A percentile compares a stretch with the other conserved stretches of the same genome.
Conservation (phyloP, 2,888 invertebrate genomes). For the Palloptera scutellata region DNA sequence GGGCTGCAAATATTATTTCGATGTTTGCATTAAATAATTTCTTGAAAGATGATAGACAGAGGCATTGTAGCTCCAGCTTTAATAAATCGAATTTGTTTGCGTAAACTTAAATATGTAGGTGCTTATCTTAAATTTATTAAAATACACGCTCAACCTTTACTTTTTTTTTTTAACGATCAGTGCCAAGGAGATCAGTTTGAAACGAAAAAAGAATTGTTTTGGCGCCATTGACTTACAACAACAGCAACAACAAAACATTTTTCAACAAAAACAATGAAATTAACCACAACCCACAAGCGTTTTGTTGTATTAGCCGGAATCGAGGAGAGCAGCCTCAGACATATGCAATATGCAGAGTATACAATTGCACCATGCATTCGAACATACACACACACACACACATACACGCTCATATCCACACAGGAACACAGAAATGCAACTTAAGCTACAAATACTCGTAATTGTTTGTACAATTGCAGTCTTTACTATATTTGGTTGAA, state of each 20-base stretch:
- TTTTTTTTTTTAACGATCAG: slow-evolving; percentile 28
- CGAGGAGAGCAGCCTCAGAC: not conserved
- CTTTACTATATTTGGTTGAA: too few species aligned
- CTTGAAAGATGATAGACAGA: too few species aligned
- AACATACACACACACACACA: not conserved
- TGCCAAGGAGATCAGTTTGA: slow-evolving; percentile 25
- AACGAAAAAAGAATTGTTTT: slow-evolving; percentile 2
- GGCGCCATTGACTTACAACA: slow-evolving; percentile 23
- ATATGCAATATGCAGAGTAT: not conserved
- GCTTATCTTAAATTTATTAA: slow-evolving; percentile 8
- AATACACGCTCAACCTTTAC: slow-evolving; percentile 34
- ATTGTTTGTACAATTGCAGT: too few species aligned
- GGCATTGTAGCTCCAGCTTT: too few species aligned
- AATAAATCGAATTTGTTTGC: not conserved
- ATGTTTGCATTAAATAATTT: too few species aligned
- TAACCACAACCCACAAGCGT: not conserved
- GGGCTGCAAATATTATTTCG: too few species aligned
- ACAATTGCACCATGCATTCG: not conserved
- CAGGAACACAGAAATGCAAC: too few species aligned
- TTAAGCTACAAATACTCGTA: not conserved
- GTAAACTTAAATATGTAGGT: not conserved
- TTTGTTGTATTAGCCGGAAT: slow-evolving; percentile 2
- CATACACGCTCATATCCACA: too few species aligned
- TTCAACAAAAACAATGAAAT: not conserved
- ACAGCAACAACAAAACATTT: not conserved